These are phyloP conservation scores for Neolamprologus variostigma DNA, from an alignment of 2,113 vertebrate genomes.

Conservation along the genomic window DNA sequence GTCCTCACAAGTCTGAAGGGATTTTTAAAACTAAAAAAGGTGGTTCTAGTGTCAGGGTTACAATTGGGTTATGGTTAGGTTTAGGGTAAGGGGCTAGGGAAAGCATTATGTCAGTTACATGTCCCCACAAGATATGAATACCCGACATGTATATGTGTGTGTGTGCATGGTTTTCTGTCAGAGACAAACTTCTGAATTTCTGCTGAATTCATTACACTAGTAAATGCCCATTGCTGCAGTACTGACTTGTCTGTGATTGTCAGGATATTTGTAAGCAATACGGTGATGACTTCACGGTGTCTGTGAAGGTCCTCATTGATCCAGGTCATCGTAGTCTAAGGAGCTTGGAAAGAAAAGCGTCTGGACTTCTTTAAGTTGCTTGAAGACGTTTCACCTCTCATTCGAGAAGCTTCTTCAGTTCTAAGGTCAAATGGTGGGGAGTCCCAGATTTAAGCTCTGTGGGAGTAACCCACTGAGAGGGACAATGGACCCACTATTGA, in stretches of 20 bases:
- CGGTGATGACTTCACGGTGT: not conserved
- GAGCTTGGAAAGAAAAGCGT: not conserved
- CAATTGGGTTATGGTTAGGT: not conserved
- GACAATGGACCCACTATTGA: accelerated
- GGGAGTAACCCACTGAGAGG: accelerated
- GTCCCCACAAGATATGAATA: not conserved
- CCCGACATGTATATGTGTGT: accelerated
- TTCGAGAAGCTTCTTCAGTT: accelerated
- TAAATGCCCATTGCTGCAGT: not conserved
- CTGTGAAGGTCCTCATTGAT: not conserved
- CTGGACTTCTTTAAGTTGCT: not conserved
- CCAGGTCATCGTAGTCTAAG: not conserved
- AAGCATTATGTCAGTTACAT: not conserved
- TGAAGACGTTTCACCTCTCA: not conserved
- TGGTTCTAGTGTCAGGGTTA: not conserved
- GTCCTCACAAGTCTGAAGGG: not conserved
- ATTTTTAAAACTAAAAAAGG: not conserved
- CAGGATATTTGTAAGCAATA: not conserved
- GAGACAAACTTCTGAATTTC: not conserved
- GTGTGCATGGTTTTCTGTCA: not conserved
- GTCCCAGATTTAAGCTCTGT: not conserved
- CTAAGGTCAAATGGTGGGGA: accelerated
- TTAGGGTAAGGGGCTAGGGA: not conserved
- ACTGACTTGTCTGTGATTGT: not conserved
- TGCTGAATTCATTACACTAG: not conserved